Evolutionary conservation across 2,888 invertebrate species (phyloP).

Genomic region (Dicyrtoma fusca): DNA sequence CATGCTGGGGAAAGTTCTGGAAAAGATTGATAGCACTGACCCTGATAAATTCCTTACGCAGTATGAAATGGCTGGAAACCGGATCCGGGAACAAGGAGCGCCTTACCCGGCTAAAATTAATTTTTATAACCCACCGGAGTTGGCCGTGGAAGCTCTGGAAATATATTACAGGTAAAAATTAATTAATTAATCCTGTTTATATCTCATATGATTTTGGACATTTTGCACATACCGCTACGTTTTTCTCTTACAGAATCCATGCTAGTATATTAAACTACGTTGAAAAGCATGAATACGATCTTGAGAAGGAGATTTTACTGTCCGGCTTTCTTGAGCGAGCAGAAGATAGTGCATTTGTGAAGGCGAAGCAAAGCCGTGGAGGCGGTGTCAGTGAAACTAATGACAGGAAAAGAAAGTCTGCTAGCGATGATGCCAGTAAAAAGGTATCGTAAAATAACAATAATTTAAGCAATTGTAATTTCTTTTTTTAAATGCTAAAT

Average conservation of each 20-base stretch:
- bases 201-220: neutral
- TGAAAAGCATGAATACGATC: constrained; percentile 68
- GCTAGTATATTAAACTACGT: constrained; percentile 86
- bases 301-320: constrained; percentile 56
- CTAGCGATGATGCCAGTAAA: constrained; percentile 19
- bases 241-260: constrained; percentile 72
- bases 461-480: neutral
- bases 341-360: constrained; percentile 54
- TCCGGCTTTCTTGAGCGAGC: constrained; percentile 58
- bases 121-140: constrained; percentile 78
- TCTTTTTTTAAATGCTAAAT: constrained; percentile 3
- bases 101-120: constrained; percentile 84
- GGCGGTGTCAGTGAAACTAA: constrained; percentile 39
- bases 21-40: constrained; percentile 74
- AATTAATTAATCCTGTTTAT: no score
- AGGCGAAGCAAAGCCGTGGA: constrained; percentile 42
- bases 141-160: constrained; percentile 87
- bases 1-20: constrained; percentile 93
- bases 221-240: neutral
- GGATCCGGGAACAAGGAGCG: constrained; percentile 77
- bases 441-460: constrained; percentile 18
- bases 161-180: constrained; percentile 57
- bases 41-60: constrained; percentile 76
- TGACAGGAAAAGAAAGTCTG: constrained; percentile 34
- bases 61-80: constrained; percentile 75